Evolutionary conservation across 1,140 invertebrate genomes (phyloP).

Genomic region (Drosophila chauvacae): DNA sequence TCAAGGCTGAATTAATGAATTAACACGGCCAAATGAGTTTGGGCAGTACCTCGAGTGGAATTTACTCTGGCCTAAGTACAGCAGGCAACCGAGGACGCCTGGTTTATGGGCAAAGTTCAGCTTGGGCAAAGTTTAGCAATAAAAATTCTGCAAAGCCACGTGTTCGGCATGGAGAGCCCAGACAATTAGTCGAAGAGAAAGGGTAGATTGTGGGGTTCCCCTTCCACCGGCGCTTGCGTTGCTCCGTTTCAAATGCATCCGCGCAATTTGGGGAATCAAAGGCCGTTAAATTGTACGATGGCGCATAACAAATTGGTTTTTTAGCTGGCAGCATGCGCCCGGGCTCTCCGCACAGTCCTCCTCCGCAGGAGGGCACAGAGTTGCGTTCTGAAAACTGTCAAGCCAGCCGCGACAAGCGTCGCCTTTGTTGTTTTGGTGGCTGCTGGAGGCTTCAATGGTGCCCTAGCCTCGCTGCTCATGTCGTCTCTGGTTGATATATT

Average conservation of each 20-base stretch:
- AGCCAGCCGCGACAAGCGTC: constrained; percentile 49
- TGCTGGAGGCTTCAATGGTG: constrained; percentile 49
- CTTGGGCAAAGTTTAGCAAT: constrained; percentile 65
- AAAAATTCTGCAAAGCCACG: constrained; percentile 59
- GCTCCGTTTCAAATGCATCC: constrained; percentile 42
- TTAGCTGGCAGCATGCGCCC: constrained; percentile 57
- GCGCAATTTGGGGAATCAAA: constrained; percentile 69
- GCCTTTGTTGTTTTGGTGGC: constrained; percentile 36
- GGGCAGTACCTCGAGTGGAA: constrained; percentile 68
- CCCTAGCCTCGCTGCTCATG: constrained; percentile 31
- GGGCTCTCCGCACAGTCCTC: constrained; percentile 46
- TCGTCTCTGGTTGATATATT: constrained; percentile 77
- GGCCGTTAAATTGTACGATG: constrained; percentile 71
- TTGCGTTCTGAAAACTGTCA: constrained; percentile 49
- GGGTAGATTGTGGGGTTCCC: not conserved
- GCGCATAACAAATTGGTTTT: constrained; percentile 78
- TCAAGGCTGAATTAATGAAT: constrained; percentile 79
- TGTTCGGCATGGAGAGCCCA: constrained; percentile 52
- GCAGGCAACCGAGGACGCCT: constrained; percentile 2
- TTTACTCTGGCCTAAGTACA: constrained; percentile 7
- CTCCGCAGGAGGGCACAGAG: constrained; percentile 11
- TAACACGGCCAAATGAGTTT: constrained; percentile 79
- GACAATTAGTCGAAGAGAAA: constrained; percentile 56
- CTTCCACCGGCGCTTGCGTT: constrained; percentile 4
- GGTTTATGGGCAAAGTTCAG: constrained; percentile 59